Evolutionary conservation across 2,888 invertebrate species (phyloP).

Genomic region (Lasioglossum malachurum): DNA sequence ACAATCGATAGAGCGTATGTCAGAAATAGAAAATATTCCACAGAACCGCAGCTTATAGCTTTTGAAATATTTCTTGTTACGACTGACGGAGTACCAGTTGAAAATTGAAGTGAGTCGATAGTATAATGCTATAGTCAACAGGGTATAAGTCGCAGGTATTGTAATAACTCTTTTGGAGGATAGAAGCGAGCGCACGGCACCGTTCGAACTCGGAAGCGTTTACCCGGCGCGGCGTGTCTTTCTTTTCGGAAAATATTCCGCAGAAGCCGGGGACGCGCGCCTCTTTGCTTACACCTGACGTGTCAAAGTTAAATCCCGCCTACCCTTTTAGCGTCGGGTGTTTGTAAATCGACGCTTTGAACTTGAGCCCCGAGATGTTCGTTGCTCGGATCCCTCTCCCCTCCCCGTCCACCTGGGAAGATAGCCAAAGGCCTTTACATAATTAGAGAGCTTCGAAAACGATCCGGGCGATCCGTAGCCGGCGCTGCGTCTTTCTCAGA

Average conservation of each 20-base stretch:
- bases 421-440: conserved; percentile 44
- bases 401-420: background rate
- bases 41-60: background rate
- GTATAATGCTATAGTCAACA: too few species aligned
- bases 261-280: background rate
- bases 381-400: background rate
- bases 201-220: background rate
- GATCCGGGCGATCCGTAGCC: conserved; percentile 9
- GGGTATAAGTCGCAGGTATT: background rate
- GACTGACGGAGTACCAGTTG: background rate
- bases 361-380: conserved; percentile 43
- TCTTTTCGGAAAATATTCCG: background rate
- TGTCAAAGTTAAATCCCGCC: conserved; percentile 58
- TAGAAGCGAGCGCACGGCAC: background rate
- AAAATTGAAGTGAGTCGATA: too few species aligned
- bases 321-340: conserved; percentile 22
- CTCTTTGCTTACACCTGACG: conserved; percentile 48
- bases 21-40: background rate
- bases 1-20: background rate
- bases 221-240: background rate
- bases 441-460: conserved; percentile 43
- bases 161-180: background rate
- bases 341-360: conserved; percentile 53
- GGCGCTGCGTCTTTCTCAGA: conserved; percentile 10
- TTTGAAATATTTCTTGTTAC: background rate